Base-by-base conservation (phyloP, 2,113 vertebrate genomes). In the Tragelaphus strepsiceros region DNA sequence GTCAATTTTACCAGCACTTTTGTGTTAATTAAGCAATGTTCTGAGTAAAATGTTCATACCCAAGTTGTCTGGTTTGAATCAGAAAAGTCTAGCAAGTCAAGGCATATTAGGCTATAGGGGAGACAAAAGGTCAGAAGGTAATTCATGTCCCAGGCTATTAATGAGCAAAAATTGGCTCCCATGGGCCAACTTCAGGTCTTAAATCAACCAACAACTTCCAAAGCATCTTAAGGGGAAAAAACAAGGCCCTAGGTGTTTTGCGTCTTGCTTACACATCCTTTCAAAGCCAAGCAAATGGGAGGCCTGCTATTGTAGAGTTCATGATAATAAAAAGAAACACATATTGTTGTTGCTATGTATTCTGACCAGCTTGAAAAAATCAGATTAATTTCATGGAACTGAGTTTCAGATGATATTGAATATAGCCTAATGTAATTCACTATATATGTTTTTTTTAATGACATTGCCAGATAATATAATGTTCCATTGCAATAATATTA, bases 61-160 rank as follows among this genome's bases (percentile, higher is more conserved):
- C 85, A 90, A 16, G 85, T 84, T 94, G 91, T 96, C 81, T 98
- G 94, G 74, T 95, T 98, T 97, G 95, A 97, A 96, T 97, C 64
- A 96, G 88, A 85, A 91, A 96, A 97, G 32, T 59, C 58, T 90
- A 88, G 30, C 54, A 87, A 94, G 30, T 35, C 3, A 78, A 95
- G 78, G 91, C 74, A 87, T 32, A 78, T 81, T 90, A 62, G 87
- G 11, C 82, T 95, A 54, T 82, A 28, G 30, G 87, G 59, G 30
- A 80, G 19, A 94, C 22, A 88, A 85, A 64, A n/a, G 86, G 92
- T 98, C 93, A 95, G 77, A 86, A 93, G 95, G 95, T 86, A 96
- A 98, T 85, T 78, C 86, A 85, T n/a, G 21, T 24, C 49, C 53
- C 64, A 92, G 85, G 86, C 74, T 92, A 35, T 77, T 91, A 96